Evolutionary conservation across 2,797 vertebrate species (phyloP).

Genomic region (Neoniphon sammara): DNA sequence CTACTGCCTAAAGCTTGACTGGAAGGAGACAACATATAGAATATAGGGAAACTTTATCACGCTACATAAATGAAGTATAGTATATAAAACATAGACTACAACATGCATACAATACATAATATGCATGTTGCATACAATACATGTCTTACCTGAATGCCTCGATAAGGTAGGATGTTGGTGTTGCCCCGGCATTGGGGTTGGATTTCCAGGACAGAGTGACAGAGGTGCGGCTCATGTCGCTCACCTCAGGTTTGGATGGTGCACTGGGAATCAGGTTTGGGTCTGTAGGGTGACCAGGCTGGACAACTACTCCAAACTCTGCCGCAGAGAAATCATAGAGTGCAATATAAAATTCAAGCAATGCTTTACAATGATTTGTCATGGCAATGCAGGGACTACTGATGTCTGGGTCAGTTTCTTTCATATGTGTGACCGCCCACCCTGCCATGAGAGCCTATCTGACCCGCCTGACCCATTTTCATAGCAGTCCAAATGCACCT

Average conservation of each 20-base stretch:
- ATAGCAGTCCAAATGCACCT: no score
- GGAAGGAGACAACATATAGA: slow-evolving; percentile 28
- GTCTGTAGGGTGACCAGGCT: slow-evolving; percentile 89
- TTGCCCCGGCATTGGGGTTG: slow-evolving; percentile 86
- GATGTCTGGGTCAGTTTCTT: no score
- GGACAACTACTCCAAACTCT: slow-evolving; percentile 94
- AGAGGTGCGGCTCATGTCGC: slow-evolving; percentile 90
- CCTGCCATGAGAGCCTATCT: no score
- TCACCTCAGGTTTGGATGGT: slow-evolving; percentile 93
- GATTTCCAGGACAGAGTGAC: slow-evolving; percentile 92
- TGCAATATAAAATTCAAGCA: background rate
- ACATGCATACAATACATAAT: background rate
- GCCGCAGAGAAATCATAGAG: slow-evolving; percentile 33
- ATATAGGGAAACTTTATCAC: background rate
- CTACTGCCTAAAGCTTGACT: slow-evolving; percentile 95
- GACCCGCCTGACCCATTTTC: no score
- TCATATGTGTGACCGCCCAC: no score
- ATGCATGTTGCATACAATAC: no score
- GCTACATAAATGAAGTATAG: background rate
- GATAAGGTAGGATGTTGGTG: slow-evolving; percentile 91
- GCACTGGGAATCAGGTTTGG: slow-evolving; percentile 92
- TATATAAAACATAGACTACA: background rate
- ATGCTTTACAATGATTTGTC: background rate
- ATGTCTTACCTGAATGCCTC: slow-evolving; percentile 94
- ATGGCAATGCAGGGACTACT: background rate